phyloP scores from a whole-genome alignment of 2,113 vertebrate species.

The Peromyscus californicus region DNA sequence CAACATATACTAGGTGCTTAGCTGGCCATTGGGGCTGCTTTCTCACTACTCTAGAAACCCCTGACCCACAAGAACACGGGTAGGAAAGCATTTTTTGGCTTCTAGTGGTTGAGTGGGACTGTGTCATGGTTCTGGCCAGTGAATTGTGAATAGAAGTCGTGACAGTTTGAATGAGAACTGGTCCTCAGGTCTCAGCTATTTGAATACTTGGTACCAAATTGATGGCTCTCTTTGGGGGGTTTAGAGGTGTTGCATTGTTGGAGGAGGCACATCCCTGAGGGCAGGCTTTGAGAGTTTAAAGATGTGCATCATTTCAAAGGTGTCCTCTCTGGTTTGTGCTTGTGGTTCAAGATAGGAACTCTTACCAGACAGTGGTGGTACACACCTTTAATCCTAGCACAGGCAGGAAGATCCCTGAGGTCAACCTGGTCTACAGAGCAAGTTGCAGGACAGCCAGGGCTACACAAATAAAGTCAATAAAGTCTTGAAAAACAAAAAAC shows the following conservation, averaged over 20 bases:
- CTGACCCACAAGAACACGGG: background rate
- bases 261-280: background rate
- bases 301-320: background rate
- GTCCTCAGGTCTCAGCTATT: background rate
- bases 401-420: background rate
- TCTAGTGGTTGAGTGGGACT: fast-evolving
- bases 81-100: background rate
- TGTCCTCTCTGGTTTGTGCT: background rate
- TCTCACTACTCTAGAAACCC: background rate
- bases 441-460: background rate
- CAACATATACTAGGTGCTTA: background rate
- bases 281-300: background rate
- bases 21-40: background rate
- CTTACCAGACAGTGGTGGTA: background rate
- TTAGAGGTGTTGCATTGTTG: background rate
- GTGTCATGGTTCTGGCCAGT: background rate
- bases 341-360: background rate
- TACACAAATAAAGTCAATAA: background rate
- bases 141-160: background rate
- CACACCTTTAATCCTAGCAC: background rate
- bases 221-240: background rate
- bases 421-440: background rate
- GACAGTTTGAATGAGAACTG: background rate
- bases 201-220: background rate
- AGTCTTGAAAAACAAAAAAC: background rate